These are phyloP conservation scores for Phymastichus coffea DNA, from an alignment of 1,140 invertebrate species.

Conservation along the genomic window DNA sequence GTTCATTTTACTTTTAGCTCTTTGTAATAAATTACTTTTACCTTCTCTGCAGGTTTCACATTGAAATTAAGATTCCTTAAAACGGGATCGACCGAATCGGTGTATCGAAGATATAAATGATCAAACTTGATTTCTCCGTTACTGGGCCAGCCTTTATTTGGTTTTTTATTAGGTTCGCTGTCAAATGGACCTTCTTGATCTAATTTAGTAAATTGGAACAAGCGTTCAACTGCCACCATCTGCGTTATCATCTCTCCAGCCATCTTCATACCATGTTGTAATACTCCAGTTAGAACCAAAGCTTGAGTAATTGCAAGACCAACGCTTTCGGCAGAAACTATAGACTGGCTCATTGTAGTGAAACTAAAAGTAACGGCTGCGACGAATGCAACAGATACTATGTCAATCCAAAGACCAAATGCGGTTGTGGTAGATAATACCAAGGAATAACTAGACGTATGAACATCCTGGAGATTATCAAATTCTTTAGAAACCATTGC, in stretches of 20 bases:
- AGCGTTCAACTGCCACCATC: conserved; percentile 80
- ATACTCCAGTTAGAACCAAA: conserved; percentile 71
- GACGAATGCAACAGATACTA: conserved; percentile 69
- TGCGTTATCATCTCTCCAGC: conserved; percentile 71
- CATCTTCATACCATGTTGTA: conserved; percentile 83
- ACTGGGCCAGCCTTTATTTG: conserved; percentile 23
- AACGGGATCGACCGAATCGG: conserved; percentile 26
- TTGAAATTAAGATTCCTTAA: conserved; percentile 45
- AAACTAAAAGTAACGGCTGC: conserved; percentile 74
- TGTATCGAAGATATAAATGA: conserved; percentile 64
- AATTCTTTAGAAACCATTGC: conserved; percentile 72
- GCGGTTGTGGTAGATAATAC: conserved; percentile 73
- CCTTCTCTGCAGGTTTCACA: conserved; percentile 49
- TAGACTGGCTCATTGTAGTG: conserved; percentile 54
- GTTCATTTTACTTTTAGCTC: too few relatives aligned
- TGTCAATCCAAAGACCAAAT: conserved; percentile 80
- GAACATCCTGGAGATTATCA: conserved; percentile 67
- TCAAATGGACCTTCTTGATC: conserved; percentile 55
- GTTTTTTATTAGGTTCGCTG: not conserved
- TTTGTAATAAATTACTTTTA: too few relatives aligned
- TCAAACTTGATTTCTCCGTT: conserved; percentile 67
- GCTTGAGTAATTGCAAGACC: conserved; percentile 79
- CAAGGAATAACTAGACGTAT: conserved; percentile 67
- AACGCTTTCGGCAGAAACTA: conserved; percentile 59
- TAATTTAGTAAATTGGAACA: conserved; percentile 73